Evolutionary conservation across 2,113 vertebrate genomes (phyloP).

Genomic region (Psephotus haematonotus): DNA sequence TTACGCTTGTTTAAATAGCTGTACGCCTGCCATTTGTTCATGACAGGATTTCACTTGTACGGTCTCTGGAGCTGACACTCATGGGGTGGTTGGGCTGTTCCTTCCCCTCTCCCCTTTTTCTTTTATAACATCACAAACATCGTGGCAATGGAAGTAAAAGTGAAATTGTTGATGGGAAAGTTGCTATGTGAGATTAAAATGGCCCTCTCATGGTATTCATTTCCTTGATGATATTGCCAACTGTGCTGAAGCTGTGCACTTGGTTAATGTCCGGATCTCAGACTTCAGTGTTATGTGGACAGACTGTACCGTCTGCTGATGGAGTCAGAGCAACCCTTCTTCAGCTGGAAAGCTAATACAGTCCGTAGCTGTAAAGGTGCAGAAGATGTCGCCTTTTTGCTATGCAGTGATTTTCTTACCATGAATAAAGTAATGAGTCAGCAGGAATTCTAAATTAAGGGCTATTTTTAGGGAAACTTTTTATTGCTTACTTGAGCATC

Average conservation of each 20-base stretch:
- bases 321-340: background rate
- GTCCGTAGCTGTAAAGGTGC: background rate
- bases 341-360: background rate
- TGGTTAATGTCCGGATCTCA: background rate
- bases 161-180: background rate
- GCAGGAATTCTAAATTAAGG: background rate
- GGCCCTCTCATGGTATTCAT: background rate
- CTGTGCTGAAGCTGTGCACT: background rate
- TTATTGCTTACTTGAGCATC: constrained; percentile 2
- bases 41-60: background rate
- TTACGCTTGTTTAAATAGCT: background rate
- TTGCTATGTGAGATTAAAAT: background rate
- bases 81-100: background rate
- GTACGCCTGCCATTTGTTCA: background rate
- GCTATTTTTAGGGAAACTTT: constrained; percentile 32
- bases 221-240: background rate
- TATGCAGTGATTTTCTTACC: background rate
- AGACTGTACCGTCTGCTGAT: background rate
- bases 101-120: background rate
- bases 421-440: background rate
- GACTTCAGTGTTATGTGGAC: background rate
- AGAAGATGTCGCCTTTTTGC: background rate
- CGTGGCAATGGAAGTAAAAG: background rate
- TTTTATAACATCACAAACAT: background rate
- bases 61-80: background rate